These are phyloP conservation scores for Muscicapa comitata DNA, from an alignment of 2,797 vertebrate genomes.

Conservation along the genomic window DNA sequence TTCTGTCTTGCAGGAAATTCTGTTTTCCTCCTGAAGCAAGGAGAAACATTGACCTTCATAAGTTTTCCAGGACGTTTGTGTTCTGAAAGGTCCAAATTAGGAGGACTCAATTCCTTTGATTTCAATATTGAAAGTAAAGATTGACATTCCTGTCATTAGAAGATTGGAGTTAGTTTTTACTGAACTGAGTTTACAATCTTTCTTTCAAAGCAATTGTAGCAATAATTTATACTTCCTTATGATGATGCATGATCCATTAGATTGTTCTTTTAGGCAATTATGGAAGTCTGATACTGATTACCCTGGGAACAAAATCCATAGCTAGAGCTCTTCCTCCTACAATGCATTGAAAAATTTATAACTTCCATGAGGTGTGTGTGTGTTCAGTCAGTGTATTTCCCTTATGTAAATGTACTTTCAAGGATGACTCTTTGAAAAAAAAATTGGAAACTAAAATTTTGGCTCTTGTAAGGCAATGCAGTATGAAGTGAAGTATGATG, in stretches of 20 bases:
- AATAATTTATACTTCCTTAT: background rate
- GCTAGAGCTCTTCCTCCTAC: background rate
- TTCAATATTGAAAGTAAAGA: background rate
- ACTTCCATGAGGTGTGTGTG: background rate
- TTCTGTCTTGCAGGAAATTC: background rate
- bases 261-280: background rate
- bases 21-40: background rate
- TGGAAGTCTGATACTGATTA: background rate
- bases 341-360: background rate
- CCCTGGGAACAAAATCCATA: background rate
- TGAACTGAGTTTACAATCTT: background rate
- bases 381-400: background rate
- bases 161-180: background rate
- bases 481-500: background rate
- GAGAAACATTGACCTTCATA: background rate
- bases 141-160: background rate
- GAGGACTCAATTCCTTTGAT: background rate
- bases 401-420: background rate
- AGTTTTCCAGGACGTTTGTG: background rate
- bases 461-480: background rate
- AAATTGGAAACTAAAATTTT: background rate
- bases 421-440: background rate
- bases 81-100: background rate
- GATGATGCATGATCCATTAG: background rate
- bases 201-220: background rate